Percentiles rank a stretch among this genome's conserved stretches.
These are phyloP conservation scores for Rhinoderma darwinii DNA, from an alignment of 2,113 vertebrate species.

Conservation along the genomic window DNA sequence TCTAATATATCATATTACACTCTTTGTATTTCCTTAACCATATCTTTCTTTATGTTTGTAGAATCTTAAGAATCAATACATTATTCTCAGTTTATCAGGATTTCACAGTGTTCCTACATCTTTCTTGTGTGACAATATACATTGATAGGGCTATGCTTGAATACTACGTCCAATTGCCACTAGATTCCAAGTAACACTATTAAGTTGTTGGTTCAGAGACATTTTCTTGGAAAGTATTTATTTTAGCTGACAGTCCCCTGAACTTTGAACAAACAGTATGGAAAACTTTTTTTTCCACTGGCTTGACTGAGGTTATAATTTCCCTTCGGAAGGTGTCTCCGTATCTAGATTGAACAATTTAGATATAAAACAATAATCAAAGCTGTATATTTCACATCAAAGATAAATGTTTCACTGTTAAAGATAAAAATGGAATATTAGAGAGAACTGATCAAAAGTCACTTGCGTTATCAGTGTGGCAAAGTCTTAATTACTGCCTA, in stretches of 20 bases:
- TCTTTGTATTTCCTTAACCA: not conserved
- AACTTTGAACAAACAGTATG: not conserved
- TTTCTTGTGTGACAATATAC: not conserved
- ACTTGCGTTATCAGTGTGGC: not conserved
- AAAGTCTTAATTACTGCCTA: conserved; percentile 5
- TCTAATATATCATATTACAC: not conserved
- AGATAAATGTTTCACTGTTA: conserved; percentile 11
- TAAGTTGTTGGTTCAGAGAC: not conserved
- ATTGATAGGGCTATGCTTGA: not conserved
- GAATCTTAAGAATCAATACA: not conserved
- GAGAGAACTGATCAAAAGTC: conserved; percentile 4
- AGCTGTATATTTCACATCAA: not conserved
- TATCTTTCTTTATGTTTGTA: not conserved
- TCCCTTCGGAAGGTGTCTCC: not conserved
- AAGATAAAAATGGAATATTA: not conserved
- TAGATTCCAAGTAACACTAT: not conserved
- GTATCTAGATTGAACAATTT: conserved; percentile 23
- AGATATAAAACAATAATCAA: not conserved
- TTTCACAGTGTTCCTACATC: not conserved
- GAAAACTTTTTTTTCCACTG: not conserved
- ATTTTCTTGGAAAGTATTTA: not conserved
- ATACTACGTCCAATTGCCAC: not conserved
- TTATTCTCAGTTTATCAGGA: not conserved
- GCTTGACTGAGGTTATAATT: not conserved
- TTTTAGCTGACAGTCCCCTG: not conserved